Conservation (phyloP, 2,113 vertebrate species). For the Grammomys dolichurus region DNA sequence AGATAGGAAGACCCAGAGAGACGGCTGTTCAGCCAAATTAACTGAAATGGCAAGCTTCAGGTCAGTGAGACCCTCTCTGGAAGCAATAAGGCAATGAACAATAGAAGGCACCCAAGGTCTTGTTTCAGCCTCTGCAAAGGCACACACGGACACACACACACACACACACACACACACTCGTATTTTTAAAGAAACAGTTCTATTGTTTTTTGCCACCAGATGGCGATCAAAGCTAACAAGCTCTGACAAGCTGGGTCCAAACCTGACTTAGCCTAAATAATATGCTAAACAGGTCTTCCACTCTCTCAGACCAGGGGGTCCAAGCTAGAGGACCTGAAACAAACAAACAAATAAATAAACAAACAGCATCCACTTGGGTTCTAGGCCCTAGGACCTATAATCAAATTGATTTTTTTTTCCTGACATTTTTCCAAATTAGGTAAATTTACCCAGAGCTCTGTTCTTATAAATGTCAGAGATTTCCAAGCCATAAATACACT, state of each 20-base stretch:
- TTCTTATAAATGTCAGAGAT: background rate
- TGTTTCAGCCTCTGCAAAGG: background rate
- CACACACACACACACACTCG: background rate
- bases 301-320: background rate
- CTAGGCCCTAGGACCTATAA: background rate
- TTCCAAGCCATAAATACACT: background rate
- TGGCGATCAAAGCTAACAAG: constrained; percentile 79
- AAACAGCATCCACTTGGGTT: background rate
- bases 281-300: background rate
- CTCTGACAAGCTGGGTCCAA: rapidly evolving
- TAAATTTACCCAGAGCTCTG: constrained; percentile 6
- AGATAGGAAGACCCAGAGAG: too few species aligned
- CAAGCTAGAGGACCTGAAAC: background rate
- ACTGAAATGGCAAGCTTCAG: background rate
- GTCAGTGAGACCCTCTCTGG: background rate
- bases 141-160: background rate
- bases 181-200: background rate
- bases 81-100: too few species aligned
- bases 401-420: background rate
- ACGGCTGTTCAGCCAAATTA: background rate
- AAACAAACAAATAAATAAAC: background rate
- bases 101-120: background rate
- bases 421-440: constrained; percentile 54
- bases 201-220: constrained; percentile 81
- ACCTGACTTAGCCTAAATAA: background rate